Conservation (phyloP, 2,888 invertebrate species). For the Macrophya alboannulata region DNA sequence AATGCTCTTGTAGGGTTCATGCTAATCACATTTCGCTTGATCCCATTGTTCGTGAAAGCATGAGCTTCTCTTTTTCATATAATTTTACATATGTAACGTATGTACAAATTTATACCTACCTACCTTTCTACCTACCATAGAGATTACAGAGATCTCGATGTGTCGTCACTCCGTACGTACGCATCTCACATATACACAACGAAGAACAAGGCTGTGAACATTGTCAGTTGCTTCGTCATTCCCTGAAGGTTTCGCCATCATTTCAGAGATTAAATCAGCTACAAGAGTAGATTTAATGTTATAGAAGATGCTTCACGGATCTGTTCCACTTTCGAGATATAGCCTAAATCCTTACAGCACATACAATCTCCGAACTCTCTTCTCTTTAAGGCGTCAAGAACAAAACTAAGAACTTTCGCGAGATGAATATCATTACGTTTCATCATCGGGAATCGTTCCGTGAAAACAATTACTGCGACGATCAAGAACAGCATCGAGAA, state of each 20-base stretch:
- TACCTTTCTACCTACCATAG: not conserved
- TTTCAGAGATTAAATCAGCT: conserved; percentile 19
- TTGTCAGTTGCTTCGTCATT: conserved; percentile 34
- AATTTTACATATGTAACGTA: conserved; percentile 14
- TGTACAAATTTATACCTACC: not conserved
- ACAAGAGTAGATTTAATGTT: conserved; percentile 23
- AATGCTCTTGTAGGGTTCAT: conserved; percentile 25
- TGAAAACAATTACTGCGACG: not conserved
- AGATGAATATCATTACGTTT: not conserved
- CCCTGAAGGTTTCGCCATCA: conserved; percentile 34
- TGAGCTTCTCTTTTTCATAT: not conserved
- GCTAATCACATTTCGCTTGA: conserved; percentile 53
- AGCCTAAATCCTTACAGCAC: not conserved
- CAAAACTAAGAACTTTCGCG: not conserved
- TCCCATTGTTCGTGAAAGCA: conserved; percentile 54
- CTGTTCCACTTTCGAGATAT: conserved; percentile 14
- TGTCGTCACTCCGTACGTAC: conserved; percentile 24
- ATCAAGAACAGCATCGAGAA: not conserved
- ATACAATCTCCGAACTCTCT: not conserved
- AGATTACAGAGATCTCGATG: conserved; percentile 23
- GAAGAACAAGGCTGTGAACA: conserved; percentile 48
- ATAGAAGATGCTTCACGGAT: conserved; percentile 1
- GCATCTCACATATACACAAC: not conserved
- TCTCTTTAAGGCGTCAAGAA: not conserved
- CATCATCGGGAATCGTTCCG: not conserved